A percentile compares a stretch with the other conserved stretches of the same genome.
These are phyloP conservation scores for Caenorhabditis afra DNA, from an alignment of 2,888 invertebrate species.

Conservation along the genomic window DNA sequence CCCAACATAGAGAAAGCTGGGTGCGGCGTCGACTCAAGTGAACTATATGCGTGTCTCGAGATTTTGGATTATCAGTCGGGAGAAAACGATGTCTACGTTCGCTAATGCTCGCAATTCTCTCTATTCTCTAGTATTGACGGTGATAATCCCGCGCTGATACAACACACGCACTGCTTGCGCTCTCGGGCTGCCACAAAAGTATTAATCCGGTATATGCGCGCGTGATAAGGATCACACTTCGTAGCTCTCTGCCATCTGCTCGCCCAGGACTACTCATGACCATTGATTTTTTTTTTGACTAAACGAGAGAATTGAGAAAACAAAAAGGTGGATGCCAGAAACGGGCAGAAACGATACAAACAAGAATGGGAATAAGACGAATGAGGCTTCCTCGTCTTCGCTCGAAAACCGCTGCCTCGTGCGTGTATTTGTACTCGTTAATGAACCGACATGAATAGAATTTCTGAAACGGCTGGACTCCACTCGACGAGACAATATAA, in stretches of 20 bases:
- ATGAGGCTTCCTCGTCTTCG: slow-evolving; percentile 4
- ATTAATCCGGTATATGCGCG: slow-evolving; percentile 40
- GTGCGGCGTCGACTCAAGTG: slow-evolving; percentile 2
- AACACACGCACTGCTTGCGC: slow-evolving; percentile 1
- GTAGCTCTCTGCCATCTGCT: slow-evolving; percentile 1
- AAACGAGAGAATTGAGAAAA: slow-evolving; percentile 1
- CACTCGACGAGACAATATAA: slow-evolving; percentile 39
- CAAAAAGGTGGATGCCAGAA: slow-evolving; percentile 4
- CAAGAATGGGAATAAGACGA: neutral
- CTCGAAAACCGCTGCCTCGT: slow-evolving; percentile 13
- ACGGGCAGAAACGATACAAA: slow-evolving; percentile 20
- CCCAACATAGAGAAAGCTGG: too few relatives aligned
- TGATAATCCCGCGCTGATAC: slow-evolving; percentile 52
- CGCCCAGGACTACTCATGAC: slow-evolving; percentile 17
- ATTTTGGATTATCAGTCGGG: slow-evolving; percentile 29
- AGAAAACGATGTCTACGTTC: slow-evolving; percentile 38
- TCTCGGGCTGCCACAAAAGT: slow-evolving; percentile 33
- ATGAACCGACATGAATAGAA: slow-evolving; percentile 49
- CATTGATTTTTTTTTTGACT: slow-evolving; percentile 38
- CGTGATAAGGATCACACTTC: slow-evolving; percentile 54
- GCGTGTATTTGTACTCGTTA: slow-evolving; percentile 50
- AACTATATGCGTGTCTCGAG: slow-evolving; percentile 30
- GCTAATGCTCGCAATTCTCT: slow-evolving; percentile 35
- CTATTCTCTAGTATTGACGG: slow-evolving; percentile 40
- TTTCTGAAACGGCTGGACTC: slow-evolving; percentile 28